Percentiles rank a stretch among this genome's conserved stretches.
These are phyloP conservation scores for Drosophila pseudoobscura DNA, from an alignment of 1,140 invertebrate genomes.

Conservation along the genomic window DNA sequence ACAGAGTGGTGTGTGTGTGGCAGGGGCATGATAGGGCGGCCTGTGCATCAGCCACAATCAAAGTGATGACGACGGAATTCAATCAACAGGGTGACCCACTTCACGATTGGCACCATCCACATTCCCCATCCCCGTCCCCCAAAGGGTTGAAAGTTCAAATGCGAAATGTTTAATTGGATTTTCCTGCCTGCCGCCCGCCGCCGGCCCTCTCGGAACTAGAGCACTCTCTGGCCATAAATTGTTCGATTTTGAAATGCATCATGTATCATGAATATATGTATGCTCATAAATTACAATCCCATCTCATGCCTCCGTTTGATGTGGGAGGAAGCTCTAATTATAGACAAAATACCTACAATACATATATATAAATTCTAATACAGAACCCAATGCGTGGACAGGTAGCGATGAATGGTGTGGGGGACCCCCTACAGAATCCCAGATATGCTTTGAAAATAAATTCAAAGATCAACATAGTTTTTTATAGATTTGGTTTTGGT, in stretches of 20 bases:
- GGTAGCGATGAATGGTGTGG: slow-evolving; percentile 18
- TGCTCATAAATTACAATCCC: slow-evolving; percentile 10
- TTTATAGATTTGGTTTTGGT: too few relatives aligned
- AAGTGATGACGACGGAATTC: slow-evolving; percentile 65
- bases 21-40: slow-evolving; percentile 11
- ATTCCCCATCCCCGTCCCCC: background rate
- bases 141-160: slow-evolving; percentile 69
- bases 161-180: slow-evolving; percentile 61
- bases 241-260: slow-evolving; percentile 30
- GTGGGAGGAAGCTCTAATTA: slow-evolving; percentile 21
- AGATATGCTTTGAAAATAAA: slow-evolving; percentile 42
- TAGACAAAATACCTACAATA: slow-evolving; percentile 9
- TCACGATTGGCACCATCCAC: slow-evolving; percentile 15
- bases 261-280: slow-evolving; percentile 14
- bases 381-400: slow-evolving; percentile 40
- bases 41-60: slow-evolving; percentile 51
- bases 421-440: slow-evolving; percentile 2
- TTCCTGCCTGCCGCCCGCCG: background rate
- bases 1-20: background rate
- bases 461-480: too few relatives aligned
- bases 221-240: slow-evolving; percentile 18
- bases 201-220: slow-evolving; percentile 2
- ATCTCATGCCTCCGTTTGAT: background rate
- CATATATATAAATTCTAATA: slow-evolving; percentile 36
- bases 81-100: slow-evolving; percentile 71